Evolutionary conservation across 2,113 vertebrate species (phyloP).

Genomic region (Pseudorasbora parva): DNA sequence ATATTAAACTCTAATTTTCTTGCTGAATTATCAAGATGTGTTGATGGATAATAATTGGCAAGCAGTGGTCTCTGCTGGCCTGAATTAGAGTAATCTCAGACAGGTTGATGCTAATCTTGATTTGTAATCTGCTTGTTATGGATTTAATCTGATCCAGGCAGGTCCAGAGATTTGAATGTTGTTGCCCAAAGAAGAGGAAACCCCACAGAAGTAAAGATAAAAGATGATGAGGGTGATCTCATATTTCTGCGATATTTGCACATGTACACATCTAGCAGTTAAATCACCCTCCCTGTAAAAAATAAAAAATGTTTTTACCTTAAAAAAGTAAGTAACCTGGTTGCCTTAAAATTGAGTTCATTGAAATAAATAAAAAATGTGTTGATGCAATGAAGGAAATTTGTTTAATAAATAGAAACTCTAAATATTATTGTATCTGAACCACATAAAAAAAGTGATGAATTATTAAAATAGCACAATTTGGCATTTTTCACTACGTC

Average conservation of each 20-base stretch:
- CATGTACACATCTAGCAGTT: background rate
- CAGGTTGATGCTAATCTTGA: slow-evolving; percentile 45
- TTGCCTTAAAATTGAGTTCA: too few species aligned
- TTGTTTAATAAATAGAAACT: too few species aligned
- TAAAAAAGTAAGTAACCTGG: too few species aligned
- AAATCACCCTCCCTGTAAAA: too few species aligned
- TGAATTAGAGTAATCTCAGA: slow-evolving; percentile 55
- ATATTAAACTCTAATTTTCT: background rate
- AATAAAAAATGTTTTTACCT: too few species aligned
- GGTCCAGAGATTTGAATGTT: slow-evolving; percentile 12
- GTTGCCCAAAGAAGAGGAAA: background rate
- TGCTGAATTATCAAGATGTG: background rate
- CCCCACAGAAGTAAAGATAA: background rate
- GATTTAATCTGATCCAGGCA: slow-evolving; percentile 16
- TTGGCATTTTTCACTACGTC: too few species aligned
- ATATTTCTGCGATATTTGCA: background rate
- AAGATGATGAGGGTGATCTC: background rate
- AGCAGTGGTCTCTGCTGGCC: background rate
- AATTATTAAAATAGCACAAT: too few species aligned
- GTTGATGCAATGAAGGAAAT: too few species aligned
- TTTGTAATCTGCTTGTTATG: slow-evolving; percentile 48
- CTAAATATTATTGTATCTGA: too few species aligned
- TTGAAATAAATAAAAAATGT: too few species aligned
- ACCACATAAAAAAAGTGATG: too few species aligned
- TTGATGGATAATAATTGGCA: background rate